Evolutionary conservation across 1,140 invertebrate genomes (phyloP).

Genomic region (Magallana angulata): DNA sequence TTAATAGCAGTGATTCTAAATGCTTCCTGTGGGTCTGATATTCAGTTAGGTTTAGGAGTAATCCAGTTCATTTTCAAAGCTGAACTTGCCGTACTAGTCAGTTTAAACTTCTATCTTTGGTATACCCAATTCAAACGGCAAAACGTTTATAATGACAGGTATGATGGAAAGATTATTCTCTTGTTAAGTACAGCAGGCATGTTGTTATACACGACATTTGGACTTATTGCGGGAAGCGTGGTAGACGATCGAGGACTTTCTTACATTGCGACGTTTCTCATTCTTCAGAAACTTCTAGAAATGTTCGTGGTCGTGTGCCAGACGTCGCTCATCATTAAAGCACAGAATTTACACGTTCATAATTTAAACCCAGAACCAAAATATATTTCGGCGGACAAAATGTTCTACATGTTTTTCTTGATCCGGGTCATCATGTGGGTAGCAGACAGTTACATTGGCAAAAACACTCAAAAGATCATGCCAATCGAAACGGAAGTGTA

Average conservation of each 20-base stretch:
- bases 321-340: not conserved
- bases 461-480: slow-evolving; percentile 18
- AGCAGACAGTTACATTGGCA: not conserved
- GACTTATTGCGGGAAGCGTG: not conserved
- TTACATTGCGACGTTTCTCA: not conserved
- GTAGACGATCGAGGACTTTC: not conserved
- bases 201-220: not conserved
- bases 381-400: not conserved
- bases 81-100: not conserved
- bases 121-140: not conserved
- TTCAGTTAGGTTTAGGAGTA: not conserved
- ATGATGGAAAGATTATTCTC: slow-evolving; percentile 4
- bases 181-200: not conserved
- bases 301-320: not conserved
- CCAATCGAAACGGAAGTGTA: not conserved
- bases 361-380: not conserved
- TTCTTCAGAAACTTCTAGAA: slow-evolving; percentile 21
- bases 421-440: slow-evolving; percentile 19
- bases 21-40: not conserved
- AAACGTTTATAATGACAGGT: not conserved
- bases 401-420: slow-evolving; percentile 1
- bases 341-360: not conserved
- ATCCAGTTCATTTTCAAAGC: not conserved
- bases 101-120: not conserved
- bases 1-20: not conserved